Base-by-base conservation (phyloP, 2,113 vertebrate genomes). In the Penelope pileata region DNA sequence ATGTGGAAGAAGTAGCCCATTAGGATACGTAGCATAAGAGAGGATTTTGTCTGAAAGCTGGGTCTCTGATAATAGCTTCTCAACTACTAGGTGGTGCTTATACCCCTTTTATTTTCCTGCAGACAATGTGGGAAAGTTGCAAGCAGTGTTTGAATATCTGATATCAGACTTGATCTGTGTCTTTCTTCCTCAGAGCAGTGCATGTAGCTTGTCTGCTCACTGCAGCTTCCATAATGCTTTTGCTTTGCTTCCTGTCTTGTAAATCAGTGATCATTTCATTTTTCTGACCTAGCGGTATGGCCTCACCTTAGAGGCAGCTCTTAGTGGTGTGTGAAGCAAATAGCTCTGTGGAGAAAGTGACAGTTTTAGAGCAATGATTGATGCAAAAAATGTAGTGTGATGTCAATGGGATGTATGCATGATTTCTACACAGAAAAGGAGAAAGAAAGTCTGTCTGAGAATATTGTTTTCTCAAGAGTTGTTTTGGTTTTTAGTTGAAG, bases 71-170 rank as follows among this genome's bases (percentile, higher is more conserved):
- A n/a, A 32, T 23, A 63, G 19, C 47, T 90, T 81, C 45, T 48
- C n/a, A 32, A 3, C 43, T 48, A 2, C 40, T 36, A 0, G 1
- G 0, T 32, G 19, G 6, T 45, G 32, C 48, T 26, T 32, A 3
- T 32, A 11, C 16, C 56, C 56, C 24, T 64, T 54, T 34, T 17
- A 0, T n/a, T 67, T 53, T 38, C 82, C 32, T 21, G 8, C 58
- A 70, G 78, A 6, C 30, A 16, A 1, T 1, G 45, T 21, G n/a
- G 47, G 34, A 53, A 30, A 45, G 16, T 26, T 59, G 21, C 7
- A 48, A 45, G 30, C 5, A 7, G 12, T 16, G 3, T 83, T 76
- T 34, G 56, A 53, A 7, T 36, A 69, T 38, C 40, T 19, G 40
- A 1, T 48, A 3, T 47, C 38, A 30, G 6, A 6, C 67, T 12